Conservation (phyloP, 2,113 vertebrate genomes). For the Esox niger region DNA sequence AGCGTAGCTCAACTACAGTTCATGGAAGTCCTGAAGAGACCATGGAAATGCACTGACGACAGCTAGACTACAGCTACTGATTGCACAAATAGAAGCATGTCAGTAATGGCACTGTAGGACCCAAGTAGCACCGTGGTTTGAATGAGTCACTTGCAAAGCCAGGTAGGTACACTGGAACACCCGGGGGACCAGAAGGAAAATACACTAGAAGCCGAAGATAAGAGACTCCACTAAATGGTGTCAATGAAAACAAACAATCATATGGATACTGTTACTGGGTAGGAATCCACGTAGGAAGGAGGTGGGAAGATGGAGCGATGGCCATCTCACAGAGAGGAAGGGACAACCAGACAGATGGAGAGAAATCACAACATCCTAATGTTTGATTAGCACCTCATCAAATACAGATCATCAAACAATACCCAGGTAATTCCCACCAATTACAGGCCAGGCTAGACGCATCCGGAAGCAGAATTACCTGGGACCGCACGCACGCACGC, state of each 20-base stretch:
- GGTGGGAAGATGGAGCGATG: not conserved
- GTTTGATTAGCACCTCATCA: conserved; percentile 48
- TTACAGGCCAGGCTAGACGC: conserved; percentile 39
- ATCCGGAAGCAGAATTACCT: conserved; percentile 43
- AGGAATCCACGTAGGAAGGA: too few species aligned
- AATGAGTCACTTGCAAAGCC: too few species aligned
- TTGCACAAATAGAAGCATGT: not conserved
- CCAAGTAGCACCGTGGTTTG: too few species aligned
- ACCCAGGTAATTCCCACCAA: conserved; percentile 28
- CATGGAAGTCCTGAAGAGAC: too few species aligned
- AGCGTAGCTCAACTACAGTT: not conserved
- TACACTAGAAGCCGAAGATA: not conserved
- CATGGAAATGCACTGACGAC: too few species aligned
- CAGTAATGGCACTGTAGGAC: too few species aligned
- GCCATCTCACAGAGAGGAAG: not conserved
- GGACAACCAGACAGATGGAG: not conserved
- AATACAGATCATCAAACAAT: conserved; percentile 42
- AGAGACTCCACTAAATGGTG: too few species aligned
- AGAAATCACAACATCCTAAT: conserved; percentile 29
- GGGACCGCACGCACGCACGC: too few species aligned
- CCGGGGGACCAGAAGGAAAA: too few species aligned
- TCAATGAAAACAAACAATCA: too few species aligned
- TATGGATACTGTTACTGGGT: too few species aligned
- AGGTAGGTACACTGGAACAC: too few species aligned
- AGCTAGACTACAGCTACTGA: not conserved